A percentile compares a stretch with the other conserved stretches of the same genome.
phyloP scores from a whole-genome alignment of 2,888 invertebrate genomes.

The Drosophila kambysellisi region DNA sequence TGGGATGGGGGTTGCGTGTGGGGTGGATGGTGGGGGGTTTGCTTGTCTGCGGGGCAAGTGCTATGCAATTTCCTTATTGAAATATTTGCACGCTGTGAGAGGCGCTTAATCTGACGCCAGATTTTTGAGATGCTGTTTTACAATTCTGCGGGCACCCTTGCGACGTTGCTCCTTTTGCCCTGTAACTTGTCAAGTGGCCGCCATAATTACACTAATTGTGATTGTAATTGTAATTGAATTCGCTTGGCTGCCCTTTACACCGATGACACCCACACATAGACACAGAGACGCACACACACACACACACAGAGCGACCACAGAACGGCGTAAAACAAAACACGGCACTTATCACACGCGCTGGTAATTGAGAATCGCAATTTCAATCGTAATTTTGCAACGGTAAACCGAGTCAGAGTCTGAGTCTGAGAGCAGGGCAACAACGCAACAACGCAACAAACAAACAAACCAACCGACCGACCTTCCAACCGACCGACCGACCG shows the following conservation, averaged over 20 bases:
- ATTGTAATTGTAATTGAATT: conserved; percentile 76
- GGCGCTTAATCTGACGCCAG: conserved; percentile 20
- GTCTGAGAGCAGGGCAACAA: conserved; percentile 39
- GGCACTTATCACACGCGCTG: conserved; percentile 57
- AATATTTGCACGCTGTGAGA: conserved; percentile 58
- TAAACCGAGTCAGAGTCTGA: conserved; percentile 49
- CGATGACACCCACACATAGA: conserved; percentile 1
- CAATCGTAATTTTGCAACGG: conserved; percentile 53
- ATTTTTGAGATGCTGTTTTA: conserved; percentile 33
- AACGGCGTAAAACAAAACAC: conserved; percentile 50
- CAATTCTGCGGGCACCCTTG: conserved; percentile 71
- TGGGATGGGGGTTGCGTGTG: neutral
- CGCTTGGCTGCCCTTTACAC: conserved; percentile 63
- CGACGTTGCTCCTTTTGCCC: conserved; percentile 27
- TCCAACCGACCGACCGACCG: conserved; percentile 42
- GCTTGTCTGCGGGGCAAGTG: conserved; percentile 24
- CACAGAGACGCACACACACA: neutral
- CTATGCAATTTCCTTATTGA: conserved; percentile 62
- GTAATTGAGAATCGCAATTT: conserved; percentile 57
- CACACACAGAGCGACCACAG: conserved; percentile 3
- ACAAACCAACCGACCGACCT: conserved; percentile 26
- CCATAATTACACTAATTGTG: conserved; percentile 76
- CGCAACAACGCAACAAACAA: conserved; percentile 30
- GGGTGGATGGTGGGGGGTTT: neutral
- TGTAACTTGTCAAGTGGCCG: conserved; percentile 60